A percentile compares a stretch with the other conserved stretches of the same genome.
phyloP scores from a whole-genome alignment of 2,888 invertebrate species.

The Pilophorus perplexus region DNA sequence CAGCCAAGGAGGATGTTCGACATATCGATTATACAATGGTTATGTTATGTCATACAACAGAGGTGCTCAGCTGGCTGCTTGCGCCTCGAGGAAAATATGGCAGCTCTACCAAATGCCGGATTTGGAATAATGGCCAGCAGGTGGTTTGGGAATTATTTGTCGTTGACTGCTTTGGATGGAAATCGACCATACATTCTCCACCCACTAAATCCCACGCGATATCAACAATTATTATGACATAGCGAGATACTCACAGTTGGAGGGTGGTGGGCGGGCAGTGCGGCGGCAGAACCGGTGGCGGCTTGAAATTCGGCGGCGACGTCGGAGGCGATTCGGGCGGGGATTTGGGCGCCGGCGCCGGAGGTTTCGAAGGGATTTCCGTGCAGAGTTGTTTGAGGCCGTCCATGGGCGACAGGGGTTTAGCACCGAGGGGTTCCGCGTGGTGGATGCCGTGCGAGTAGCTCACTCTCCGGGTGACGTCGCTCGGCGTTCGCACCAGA shows the following conservation, averaged over 20 bases:
- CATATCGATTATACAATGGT: no score
- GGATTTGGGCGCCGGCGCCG: slow-evolving; percentile 9
- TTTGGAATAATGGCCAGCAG: no score
- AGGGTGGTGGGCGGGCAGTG: slow-evolving; percentile 50
- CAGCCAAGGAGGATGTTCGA: no score
- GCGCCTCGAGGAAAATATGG: no score
- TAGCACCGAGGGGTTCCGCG: slow-evolving; percentile 34
- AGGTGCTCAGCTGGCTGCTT: no score
- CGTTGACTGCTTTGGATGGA: no score
- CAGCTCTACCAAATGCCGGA: no score
- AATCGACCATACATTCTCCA: no score
- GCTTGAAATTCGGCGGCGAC: slow-evolving; percentile 23
- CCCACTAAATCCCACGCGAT: no score
- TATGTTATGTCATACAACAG: no score
- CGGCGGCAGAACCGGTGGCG: slow-evolving; percentile 48
- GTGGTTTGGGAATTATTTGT: no score
- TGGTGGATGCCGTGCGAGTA: slow-evolving; percentile 41
- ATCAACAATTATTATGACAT: no score
- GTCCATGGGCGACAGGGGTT: not conserved
- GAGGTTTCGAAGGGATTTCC: slow-evolving; percentile 16
- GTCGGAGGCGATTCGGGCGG: slow-evolving; percentile 4
- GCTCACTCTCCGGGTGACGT: slow-evolving; percentile 39
- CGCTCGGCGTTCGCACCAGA: slow-evolving; percentile 44
- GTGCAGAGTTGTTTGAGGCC: slow-evolving; percentile 27
- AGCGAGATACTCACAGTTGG: slow-evolving; percentile 49